Percentiles rank a stretch among this genome's conserved stretches.
These are phyloP conservation scores for Otolemur garnettii DNA, from an alignment of 2,113 vertebrate genomes.

Conservation along the genomic window DNA sequence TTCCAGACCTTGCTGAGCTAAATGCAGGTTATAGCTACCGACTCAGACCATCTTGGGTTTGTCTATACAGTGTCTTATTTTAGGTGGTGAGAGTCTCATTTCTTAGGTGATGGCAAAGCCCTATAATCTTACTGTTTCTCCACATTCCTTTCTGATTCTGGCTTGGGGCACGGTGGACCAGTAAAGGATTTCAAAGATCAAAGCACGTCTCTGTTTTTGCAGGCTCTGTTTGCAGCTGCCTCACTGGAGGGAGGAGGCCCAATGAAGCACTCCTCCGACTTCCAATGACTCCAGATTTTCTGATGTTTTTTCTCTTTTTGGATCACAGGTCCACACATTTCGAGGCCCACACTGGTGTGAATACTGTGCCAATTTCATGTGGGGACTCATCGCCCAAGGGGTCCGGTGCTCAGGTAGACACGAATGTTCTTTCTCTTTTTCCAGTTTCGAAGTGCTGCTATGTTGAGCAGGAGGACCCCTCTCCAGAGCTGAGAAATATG, in stretches of 20 bases:
- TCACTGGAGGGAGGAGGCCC: slow-evolving; percentile 45
- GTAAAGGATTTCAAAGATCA: slow-evolving; percentile 65
- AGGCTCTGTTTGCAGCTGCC: slow-evolving; percentile 70
- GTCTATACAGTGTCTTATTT: background rate
- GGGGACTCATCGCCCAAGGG: slow-evolving; percentile 99
- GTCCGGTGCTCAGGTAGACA: slow-evolving; percentile 97
- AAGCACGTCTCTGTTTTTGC: slow-evolving; percentile 69
- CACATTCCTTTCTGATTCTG: background rate
- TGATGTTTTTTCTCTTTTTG: slow-evolving; percentile 53
- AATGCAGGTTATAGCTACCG: background rate
- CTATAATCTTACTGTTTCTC: background rate
- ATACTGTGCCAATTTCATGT: slow-evolving; percentile 99
- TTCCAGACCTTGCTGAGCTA: slow-evolving; percentile 47
- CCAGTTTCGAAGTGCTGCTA: background rate
- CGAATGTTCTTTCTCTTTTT: background rate
- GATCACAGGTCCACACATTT: slow-evolving; percentile 95
- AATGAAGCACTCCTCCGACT: slow-evolving; percentile 56
- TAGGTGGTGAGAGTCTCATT: background rate
- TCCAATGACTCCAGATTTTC: slow-evolving; percentile 75
- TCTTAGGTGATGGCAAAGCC: background rate
- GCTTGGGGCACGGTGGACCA: slow-evolving; percentile 49
- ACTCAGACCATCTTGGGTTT: background rate
- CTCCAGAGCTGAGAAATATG: background rate
- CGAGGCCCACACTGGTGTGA: slow-evolving; percentile 99
- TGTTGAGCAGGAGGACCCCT: background rate